Percentiles rank a stretch among this genome's conserved stretches.
Evolutionary conservation across 1,140 invertebrate species (phyloP).

Genomic region (Limonius californicus): DNA sequence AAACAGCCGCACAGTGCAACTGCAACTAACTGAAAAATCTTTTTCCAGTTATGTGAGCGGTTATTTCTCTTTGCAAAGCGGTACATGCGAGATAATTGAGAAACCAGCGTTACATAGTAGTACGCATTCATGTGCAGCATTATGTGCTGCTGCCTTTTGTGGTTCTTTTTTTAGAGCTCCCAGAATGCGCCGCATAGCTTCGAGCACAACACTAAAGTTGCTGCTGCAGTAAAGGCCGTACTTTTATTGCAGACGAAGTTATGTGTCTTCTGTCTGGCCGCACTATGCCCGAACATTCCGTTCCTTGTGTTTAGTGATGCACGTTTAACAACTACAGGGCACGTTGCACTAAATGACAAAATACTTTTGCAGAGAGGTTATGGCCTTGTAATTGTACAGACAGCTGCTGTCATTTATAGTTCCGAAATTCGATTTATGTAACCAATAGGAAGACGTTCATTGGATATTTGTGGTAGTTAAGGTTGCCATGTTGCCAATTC

Average conservation of each 20-base stretch:
- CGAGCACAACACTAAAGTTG: slow-evolving; percentile 18
- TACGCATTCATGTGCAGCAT: slow-evolving; percentile 16
- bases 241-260: slow-evolving; percentile 28
- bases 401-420: too few relatives aligned
- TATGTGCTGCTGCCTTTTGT: slow-evolving; percentile 1
- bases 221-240: slow-evolving; percentile 25
- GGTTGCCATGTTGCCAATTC: too few relatives aligned
- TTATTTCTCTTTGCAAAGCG: slow-evolving; percentile 16
- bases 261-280: slow-evolving; percentile 31
- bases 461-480: too few relatives aligned
- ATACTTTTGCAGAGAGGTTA: too few relatives aligned
- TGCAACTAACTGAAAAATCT: background rate
- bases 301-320: background rate
- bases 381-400: too few relatives aligned
- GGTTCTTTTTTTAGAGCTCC: slow-evolving; percentile 20
- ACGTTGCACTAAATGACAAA: background rate
- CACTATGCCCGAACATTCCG: background rate
- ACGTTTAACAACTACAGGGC: background rate
- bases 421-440: too few relatives aligned
- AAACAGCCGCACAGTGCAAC: too few relatives aligned
- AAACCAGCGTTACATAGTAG: slow-evolving; percentile 17
- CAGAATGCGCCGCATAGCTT: slow-evolving; percentile 19
- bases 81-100: slow-evolving; percentile 16
- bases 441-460: too few relatives aligned
- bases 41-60: slow-evolving; percentile 16